phyloP scores from a whole-genome alignment of 2,797 vertebrate genomes.

The Decapterus maruadsi region DNA sequence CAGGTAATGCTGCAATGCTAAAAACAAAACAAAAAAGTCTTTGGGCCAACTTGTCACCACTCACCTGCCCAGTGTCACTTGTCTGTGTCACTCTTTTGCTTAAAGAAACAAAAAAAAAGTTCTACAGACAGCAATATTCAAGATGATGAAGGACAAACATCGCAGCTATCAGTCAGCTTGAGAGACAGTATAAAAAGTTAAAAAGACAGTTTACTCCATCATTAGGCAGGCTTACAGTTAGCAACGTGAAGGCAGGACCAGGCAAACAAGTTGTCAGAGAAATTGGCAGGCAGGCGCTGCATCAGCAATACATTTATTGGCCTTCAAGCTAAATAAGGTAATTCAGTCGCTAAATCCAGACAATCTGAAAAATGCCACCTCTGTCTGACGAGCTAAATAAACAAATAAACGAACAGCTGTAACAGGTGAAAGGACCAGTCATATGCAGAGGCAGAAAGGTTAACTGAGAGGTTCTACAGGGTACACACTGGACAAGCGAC shows the following conservation, averaged over 20 bases:
- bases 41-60: background rate
- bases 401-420: conserved; percentile 9
- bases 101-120: background rate
- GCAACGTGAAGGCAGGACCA: background rate
- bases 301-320: background rate
- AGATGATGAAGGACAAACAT: background rate
- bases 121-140: background rate
- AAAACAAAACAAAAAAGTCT: background rate
- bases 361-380: background rate
- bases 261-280: conserved; percentile 5
- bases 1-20: background rate
- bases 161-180: background rate
- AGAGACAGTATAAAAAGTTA: conserved; percentile 1
- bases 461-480: too few relatives aligned
- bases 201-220: background rate
- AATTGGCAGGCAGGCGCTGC: background rate
- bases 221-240: background rate
- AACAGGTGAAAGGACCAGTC: background rate
- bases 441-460: background rate
- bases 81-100: background rate
- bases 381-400: background rate
- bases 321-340: background rate
- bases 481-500: conserved; percentile 9
- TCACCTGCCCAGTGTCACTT: background rate
- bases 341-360: background rate